These are phyloP conservation scores for Ammodytes marinus DNA, from an alignment of 2,113 vertebrate genomes.

Conservation along the genomic window DNA sequence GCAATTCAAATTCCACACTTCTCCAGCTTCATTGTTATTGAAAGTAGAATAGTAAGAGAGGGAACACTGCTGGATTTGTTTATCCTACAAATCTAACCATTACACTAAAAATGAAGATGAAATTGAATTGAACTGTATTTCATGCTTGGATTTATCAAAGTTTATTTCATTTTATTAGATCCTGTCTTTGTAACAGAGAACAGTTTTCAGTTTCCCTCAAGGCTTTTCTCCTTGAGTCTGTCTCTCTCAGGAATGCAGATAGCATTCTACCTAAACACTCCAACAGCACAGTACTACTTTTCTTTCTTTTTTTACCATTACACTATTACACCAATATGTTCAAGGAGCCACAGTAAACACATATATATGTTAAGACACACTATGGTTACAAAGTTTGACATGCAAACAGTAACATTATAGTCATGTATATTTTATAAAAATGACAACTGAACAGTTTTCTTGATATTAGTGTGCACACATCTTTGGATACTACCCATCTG, in stretches of 20 bases:
- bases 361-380: slow-evolving; percentile 13
- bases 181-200: slow-evolving; percentile 1
- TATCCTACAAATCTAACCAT: neutral
- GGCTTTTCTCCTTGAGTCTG: slow-evolving; percentile 33
- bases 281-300: slow-evolving; percentile 8
- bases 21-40: slow-evolving; percentile 1
- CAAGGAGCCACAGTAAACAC: neutral
- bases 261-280: slow-evolving; percentile 25
- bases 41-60: neutral
- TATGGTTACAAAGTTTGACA: neutral
- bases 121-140: slow-evolving; percentile 14
- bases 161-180: slow-evolving; percentile 20
- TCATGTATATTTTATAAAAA: neutral
- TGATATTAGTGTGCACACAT: neutral
- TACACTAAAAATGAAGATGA: neutral
- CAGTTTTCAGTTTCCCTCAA: slow-evolving; percentile 35
- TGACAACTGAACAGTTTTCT: neutral
- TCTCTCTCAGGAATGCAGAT: slow-evolving; percentile 52
- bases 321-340: slow-evolving; percentile 8
- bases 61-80: neutral
- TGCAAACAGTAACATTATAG: neutral
- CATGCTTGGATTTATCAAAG: slow-evolving; percentile 7
- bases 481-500: neutral
- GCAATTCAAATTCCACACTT: neutral
- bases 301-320: slow-evolving; percentile 2